phyloP scores from a whole-genome alignment of 2,888 invertebrate species.

The Acanthacorydalis orientalis region DNA sequence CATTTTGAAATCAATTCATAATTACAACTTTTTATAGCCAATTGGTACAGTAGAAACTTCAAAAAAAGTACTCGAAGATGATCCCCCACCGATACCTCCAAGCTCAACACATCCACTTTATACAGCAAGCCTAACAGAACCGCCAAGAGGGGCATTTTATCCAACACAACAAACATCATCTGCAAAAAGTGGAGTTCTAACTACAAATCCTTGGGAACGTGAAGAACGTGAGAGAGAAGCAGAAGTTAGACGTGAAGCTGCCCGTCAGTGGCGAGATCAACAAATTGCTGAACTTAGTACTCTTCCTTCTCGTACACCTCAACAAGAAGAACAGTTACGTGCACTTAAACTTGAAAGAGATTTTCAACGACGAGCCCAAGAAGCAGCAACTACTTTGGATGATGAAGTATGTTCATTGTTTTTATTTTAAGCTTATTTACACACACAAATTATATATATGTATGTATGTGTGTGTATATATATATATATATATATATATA shows the following conservation, averaged over 20 bases:
- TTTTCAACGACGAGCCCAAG: constrained; percentile 80
- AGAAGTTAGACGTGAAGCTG: constrained; percentile 56
- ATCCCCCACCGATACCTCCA: constrained; percentile 50
- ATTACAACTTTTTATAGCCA: neutral
- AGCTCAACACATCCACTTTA: constrained; percentile 55
- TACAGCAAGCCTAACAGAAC: constrained; percentile 56
- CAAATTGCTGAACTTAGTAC: constrained; percentile 67
- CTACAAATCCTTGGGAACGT: constrained; percentile 77
- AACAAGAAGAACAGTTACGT: constrained; percentile 75
- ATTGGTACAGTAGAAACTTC: neutral
- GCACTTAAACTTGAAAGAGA: constrained; percentile 85
- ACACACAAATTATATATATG: no score
- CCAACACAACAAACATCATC: constrained; percentile 21
- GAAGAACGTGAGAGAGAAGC: constrained; percentile 78
- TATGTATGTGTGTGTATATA: no score
- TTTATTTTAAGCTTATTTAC: no score
- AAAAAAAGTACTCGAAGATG: constrained; percentile 14
- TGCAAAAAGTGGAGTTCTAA: constrained; percentile 17
- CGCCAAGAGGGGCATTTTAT: constrained; percentile 57
- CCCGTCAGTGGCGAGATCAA: constrained; percentile 65
- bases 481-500: no score
- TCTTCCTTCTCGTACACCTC: constrained; percentile 48
- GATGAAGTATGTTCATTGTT: constrained; percentile 39
- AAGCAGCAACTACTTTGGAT: constrained; percentile 51
- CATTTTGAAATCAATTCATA: no score